A percentile compares a stretch with the other conserved stretches of the same genome.
Conservation (phyloP, 1,140 invertebrate species). For the Chrysomallon squamiferum region DNA sequence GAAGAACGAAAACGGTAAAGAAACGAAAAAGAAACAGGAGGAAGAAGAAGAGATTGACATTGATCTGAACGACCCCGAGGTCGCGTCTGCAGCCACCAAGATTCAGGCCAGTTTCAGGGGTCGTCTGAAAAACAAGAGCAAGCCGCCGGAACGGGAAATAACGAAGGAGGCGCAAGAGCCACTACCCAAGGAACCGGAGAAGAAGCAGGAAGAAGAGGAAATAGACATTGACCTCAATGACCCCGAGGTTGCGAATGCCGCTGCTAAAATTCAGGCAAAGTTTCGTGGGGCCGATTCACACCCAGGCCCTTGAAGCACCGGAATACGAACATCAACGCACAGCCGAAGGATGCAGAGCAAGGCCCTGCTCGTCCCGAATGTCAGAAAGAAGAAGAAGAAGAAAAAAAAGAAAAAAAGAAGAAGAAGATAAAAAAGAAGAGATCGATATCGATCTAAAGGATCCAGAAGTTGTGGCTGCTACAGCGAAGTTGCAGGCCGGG, state of each 20-base stretch:
- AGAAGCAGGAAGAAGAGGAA: conserved; percentile 5
- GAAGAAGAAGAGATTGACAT: background rate
- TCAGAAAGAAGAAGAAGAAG: too few relatives aligned
- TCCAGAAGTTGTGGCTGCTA: conserved; percentile 67
- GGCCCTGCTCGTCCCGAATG: too few relatives aligned
- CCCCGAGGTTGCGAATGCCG: conserved; percentile 38
- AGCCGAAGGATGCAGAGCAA: too few relatives aligned
- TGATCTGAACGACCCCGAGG: background rate
- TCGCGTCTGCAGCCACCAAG: background rate
- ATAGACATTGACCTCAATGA: conserved; percentile 43
- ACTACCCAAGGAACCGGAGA: background rate
- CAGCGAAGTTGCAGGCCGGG: conserved; percentile 46
- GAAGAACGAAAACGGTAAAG: background rate
- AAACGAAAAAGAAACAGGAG: background rate
- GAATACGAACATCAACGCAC: too few relatives aligned
- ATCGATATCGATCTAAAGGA: conserved; percentile 61
- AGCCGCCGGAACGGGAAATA: background rate
- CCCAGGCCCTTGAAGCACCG: conserved; percentile 5
- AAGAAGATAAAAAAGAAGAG: conserved; percentile 19
- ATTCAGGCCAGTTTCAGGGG: background rate
- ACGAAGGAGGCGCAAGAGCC: background rate
- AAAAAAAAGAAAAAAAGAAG: background rate
- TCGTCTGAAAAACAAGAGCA: background rate
- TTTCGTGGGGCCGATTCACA: conserved; percentile 35
- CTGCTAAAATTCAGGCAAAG: conserved; percentile 43